Percentiles rank a stretch among this genome's conserved stretches.
phyloP scores from a whole-genome alignment of 2,888 invertebrate genomes.

The Chouioia cunea region DNA sequence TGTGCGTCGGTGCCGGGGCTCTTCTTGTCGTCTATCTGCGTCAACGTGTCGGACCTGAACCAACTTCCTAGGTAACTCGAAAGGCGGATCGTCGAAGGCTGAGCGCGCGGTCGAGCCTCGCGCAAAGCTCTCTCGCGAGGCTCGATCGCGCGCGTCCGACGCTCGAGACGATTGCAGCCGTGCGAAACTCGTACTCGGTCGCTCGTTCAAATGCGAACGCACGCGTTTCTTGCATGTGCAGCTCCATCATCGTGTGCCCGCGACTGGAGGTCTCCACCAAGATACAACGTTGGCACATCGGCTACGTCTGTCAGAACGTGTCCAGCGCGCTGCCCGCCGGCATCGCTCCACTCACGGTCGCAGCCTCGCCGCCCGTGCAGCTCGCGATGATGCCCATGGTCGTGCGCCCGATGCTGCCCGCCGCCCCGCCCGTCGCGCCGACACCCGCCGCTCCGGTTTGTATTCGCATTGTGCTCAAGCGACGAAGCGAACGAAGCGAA shows the following conservation, averaged over 20 bases:
- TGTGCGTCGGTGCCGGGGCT: slow-evolving; percentile 59
- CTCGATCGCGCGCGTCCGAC: not conserved
- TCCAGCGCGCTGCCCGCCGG: slow-evolving; percentile 51
- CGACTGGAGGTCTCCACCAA: slow-evolving; percentile 56
- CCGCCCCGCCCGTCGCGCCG: not conserved
- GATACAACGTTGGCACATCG: slow-evolving; percentile 58
- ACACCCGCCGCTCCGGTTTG: slow-evolving; percentile 5
- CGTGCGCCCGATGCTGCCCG: slow-evolving; percentile 14
- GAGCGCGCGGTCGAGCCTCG: too few relatives aligned
- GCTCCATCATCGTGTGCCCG: slow-evolving; percentile 59
- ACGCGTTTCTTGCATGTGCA: slow-evolving; percentile 33
- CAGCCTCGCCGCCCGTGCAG: not conserved
- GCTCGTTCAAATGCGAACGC: not conserved
- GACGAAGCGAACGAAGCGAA: too few relatives aligned
- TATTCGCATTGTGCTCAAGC: too few relatives aligned
- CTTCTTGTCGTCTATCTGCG: slow-evolving; percentile 59
- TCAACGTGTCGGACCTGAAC: slow-evolving; percentile 57
- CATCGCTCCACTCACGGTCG: slow-evolving; percentile 20
- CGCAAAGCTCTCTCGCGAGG: too few relatives aligned
- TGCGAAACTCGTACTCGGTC: not conserved
- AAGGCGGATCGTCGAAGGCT: too few relatives aligned
- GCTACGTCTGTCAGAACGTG: slow-evolving; percentile 57
- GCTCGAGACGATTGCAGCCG: too few relatives aligned
- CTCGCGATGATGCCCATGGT: not conserved
- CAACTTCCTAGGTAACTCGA: slow-evolving; percentile 53